These are phyloP conservation scores for Bombus vancouverensis DNA, from an alignment of 1,140 invertebrate genomes.

Conservation along the genomic window DNA sequence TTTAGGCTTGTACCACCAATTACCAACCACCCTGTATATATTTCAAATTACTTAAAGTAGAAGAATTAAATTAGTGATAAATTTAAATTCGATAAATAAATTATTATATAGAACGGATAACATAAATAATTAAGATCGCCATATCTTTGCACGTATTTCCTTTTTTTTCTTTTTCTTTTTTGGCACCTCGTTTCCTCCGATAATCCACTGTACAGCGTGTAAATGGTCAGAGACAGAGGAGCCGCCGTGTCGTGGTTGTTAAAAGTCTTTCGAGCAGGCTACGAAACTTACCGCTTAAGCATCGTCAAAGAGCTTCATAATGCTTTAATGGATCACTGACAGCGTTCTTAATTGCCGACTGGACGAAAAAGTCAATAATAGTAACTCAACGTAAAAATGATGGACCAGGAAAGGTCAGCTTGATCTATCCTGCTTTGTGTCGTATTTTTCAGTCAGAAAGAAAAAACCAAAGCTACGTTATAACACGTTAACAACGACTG, in stretches of 20 bases:
- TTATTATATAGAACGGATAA: background rate
- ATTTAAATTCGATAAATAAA: background rate
- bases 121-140: background rate
- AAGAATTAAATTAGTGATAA: background rate
- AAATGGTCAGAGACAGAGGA: background rate
- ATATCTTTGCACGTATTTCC: background rate
- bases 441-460: too few species aligned
- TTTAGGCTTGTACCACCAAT: too few species aligned
- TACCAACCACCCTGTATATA: too few species aligned
- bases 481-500: too few species aligned
- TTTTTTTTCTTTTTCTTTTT: background rate
- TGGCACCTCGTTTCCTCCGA: background rate
- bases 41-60: background rate
- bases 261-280: slow-evolving; percentile 17
- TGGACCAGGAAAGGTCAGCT: background rate
- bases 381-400: background rate
- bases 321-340: slow-evolving; percentile 53
- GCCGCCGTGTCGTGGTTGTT: slow-evolving; percentile 33
- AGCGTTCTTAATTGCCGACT: slow-evolving; percentile 42
- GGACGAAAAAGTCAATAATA: slow-evolving; percentile 54
- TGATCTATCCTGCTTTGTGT: background rate
- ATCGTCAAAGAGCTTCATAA: slow-evolving; percentile 36
- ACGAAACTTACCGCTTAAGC: slow-evolving; percentile 32
- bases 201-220: slow-evolving; percentile 1
- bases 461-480: too few species aligned